These are phyloP conservation scores for Napeogenes inachia DNA, from an alignment of 2,888 invertebrate species.

Conservation along the genomic window DNA sequence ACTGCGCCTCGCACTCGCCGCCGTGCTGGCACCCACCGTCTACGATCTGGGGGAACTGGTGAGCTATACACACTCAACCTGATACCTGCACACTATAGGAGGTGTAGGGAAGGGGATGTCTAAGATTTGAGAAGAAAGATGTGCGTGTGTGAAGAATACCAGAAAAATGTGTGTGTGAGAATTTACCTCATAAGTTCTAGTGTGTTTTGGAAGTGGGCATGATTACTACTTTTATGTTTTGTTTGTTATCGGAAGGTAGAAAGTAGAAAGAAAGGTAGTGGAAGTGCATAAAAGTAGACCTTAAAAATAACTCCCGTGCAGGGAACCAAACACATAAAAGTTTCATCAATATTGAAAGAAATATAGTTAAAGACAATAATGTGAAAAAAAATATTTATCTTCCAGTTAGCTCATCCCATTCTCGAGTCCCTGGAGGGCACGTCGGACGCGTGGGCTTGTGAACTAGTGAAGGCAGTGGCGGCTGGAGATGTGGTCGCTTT, in stretches of 20 bases:
- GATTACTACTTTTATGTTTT: too few species aligned
- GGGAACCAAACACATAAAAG: not conserved
- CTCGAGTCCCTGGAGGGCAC: conserved; percentile 89
- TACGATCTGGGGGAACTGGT: conserved; percentile 98
- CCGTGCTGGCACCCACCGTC: conserved; percentile 94
- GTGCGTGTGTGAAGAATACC: too few species aligned
- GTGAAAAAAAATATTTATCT: not conserved
- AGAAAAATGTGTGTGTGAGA: too few species aligned
- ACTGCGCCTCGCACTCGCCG: conserved; percentile 94
- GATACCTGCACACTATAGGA: too few species aligned
- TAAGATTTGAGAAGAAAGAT: too few species aligned
- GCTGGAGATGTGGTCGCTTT: conserved; percentile 86
- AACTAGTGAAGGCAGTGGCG: conserved; percentile 91
- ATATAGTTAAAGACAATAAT: not conserved
- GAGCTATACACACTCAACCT: conserved; percentile 30
- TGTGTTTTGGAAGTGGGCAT: too few species aligned
- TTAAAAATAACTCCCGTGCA: too few species aligned
- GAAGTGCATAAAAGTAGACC: too few species aligned
- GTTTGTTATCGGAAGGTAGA: too few species aligned
- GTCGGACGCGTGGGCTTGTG: conserved; percentile 90
- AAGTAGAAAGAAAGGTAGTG: too few species aligned
- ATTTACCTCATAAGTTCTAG: too few species aligned
- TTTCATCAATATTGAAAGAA: not conserved
- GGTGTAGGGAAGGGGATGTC: too few species aligned
- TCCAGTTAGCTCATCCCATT: conserved; percentile 94